These are phyloP conservation scores for Tragelaphus scriptus DNA, from an alignment of 2,113 vertebrate species.

Conservation along the genomic window DNA sequence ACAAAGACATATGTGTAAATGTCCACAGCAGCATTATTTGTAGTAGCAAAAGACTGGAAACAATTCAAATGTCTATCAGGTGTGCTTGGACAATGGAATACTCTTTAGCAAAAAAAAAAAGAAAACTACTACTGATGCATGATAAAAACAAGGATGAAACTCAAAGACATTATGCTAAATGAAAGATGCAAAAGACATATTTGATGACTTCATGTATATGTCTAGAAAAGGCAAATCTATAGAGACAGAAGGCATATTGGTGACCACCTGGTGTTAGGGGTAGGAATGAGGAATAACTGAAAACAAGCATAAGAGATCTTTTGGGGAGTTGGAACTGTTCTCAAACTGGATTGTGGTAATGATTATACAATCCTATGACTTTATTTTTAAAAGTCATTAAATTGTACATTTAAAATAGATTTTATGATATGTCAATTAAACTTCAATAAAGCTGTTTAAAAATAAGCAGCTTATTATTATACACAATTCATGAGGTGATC, in stretches of 20 bases:
- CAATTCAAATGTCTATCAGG: neutral
- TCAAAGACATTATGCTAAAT: neutral
- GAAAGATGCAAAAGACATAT: neutral
- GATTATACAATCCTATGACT: neutral
- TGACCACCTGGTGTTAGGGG: neutral
- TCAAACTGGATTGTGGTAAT: neutral
- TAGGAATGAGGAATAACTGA: neutral
- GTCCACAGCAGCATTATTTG: neutral
- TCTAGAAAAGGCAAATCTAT: neutral
- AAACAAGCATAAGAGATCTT: slow-evolving; percentile 1
- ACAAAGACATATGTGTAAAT: neutral
- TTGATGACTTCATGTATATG: neutral
- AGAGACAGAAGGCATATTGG: neutral
- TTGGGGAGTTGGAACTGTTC: neutral
- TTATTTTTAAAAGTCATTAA: neutral
- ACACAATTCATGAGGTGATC: neutral
- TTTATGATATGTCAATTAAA: neutral
- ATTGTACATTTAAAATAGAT: neutral
- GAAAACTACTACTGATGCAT: neutral
- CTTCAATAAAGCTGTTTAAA: neutral
- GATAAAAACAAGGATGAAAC: neutral
- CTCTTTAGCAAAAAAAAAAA: neutral
- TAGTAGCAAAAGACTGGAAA: neutral
- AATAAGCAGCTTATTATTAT: neutral
- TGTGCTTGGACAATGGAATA: neutral